Evolutionary conservation across 2,888 invertebrate genomes (phyloP).

Genomic region (Seira ritae): DNA sequence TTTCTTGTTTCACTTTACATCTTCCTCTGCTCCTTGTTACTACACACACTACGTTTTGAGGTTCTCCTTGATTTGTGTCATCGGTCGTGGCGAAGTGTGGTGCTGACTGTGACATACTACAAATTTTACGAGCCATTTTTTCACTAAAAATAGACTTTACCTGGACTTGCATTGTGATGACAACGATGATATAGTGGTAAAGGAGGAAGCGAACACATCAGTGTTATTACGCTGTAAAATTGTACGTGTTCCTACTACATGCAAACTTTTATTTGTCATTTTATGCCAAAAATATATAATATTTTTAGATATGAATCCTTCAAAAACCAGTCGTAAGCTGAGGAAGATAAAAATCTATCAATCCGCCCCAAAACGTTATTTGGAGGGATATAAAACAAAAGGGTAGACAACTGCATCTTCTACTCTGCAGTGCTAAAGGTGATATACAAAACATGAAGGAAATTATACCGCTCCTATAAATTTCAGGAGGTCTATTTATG

Average conservation of each 20-base stretch:
- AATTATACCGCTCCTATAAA: no score
- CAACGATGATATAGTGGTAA: not conserved
- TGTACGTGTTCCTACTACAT: not conserved
- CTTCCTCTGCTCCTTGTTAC: not conserved
- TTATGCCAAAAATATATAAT: not conserved
- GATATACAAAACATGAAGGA: no score
- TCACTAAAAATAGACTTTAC: not conserved
- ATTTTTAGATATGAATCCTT: not conserved
- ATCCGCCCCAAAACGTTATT: not conserved
- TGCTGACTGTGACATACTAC: not conserved
- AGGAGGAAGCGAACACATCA: not conserved
- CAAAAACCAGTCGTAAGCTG: not conserved
- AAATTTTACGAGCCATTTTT: slow-evolving; percentile 11
- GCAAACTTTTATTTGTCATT: not conserved
- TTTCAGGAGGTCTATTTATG: no score
- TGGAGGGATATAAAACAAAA: no score
- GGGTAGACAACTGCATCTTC: no score
- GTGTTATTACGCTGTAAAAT: not conserved
- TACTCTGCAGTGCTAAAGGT: no score
- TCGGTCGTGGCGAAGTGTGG: not conserved
- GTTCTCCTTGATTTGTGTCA: not conserved
- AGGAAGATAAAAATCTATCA: not conserved
- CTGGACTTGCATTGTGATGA: slow-evolving; percentile 2
- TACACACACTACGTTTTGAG: not conserved
- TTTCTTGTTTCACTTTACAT: slow-evolving; percentile 5